Conservation (phyloP, 2,888 invertebrate species). For the Drosophila cognata region DNA sequence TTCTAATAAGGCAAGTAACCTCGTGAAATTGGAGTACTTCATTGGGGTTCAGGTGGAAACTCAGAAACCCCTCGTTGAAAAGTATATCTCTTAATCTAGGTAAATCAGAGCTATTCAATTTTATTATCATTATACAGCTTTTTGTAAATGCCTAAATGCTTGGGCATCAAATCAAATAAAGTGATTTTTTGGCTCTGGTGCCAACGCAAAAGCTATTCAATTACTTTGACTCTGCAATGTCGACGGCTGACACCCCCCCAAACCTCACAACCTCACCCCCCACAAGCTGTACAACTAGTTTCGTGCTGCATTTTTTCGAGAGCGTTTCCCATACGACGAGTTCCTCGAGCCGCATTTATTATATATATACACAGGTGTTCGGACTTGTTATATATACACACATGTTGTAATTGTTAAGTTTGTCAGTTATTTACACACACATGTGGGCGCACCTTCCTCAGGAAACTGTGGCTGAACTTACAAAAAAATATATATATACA, state of each 20-base stretch:
- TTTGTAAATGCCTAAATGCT: background rate
- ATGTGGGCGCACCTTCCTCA: slow-evolving; percentile 67
- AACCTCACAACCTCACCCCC: slow-evolving; percentile 26
- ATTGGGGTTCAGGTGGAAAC: background rate
- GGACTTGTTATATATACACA: slow-evolving; percentile 1
- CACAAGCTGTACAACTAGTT: slow-evolving; percentile 40
- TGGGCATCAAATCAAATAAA: slow-evolving; percentile 1
- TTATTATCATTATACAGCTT: background rate
- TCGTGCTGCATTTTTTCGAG: slow-evolving; percentile 41
- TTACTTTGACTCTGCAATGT: slow-evolving; percentile 4
- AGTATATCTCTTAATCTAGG: background rate
- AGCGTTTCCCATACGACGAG: slow-evolving; percentile 54
- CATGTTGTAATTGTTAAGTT: slow-evolving; percentile 1
- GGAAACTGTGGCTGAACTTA: slow-evolving; percentile 24
- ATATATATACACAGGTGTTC: slow-evolving; percentile 23
- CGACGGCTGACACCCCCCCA: background rate
- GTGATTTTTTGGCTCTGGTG: slow-evolving; percentile 7
- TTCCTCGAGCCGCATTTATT: slow-evolving; percentile 34
- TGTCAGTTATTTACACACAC: background rate
- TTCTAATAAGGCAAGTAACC: background rate
- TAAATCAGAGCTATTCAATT: background rate
- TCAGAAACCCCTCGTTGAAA: no score
- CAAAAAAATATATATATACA: background rate
- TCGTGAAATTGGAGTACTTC: background rate
- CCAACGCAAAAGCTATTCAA: slow-evolving; percentile 7